These are phyloP conservation scores for Mus minutoides DNA, from an alignment of 2,797 vertebrate genomes.

Conservation along the genomic window DNA sequence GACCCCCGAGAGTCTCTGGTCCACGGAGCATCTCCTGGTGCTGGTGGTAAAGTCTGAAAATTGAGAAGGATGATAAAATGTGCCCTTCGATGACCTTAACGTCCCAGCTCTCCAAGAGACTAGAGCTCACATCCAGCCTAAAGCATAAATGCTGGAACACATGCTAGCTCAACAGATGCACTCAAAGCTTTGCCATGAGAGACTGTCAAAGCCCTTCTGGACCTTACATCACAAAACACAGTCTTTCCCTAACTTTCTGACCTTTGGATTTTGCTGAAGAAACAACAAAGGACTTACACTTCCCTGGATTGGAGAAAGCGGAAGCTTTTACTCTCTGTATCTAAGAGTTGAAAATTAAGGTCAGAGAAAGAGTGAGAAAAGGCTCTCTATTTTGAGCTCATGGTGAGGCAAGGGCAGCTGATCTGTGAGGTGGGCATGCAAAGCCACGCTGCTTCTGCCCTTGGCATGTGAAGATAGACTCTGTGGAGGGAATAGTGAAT, in stretches of 20 bases:
- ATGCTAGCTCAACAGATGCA: background rate
- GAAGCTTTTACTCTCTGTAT: background rate
- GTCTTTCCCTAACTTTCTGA: conserved; percentile 25
- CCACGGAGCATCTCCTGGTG: background rate
- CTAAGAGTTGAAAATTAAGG: background rate
- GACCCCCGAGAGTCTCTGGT: background rate
- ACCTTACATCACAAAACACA: conserved; percentile 8
- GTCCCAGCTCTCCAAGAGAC: background rate
- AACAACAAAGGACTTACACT: background rate
- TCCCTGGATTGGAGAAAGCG: background rate
- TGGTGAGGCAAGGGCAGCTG: background rate
- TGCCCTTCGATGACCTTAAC: background rate
- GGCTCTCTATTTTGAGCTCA: background rate
- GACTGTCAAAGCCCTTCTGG: background rate
- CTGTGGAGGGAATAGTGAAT: background rate
- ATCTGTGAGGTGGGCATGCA: background rate
- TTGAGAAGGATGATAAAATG: background rate
- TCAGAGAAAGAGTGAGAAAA: conserved; percentile 16
- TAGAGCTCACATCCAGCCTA: background rate
- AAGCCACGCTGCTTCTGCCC: background rate
- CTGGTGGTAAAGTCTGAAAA: background rate
- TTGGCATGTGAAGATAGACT: background rate
- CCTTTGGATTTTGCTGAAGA: conserved; percentile 7
- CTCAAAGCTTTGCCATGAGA: background rate
- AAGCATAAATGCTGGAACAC: background rate